phyloP scores from a whole-genome alignment of 2,888 invertebrate species.

The Tridacna gigas region DNA sequence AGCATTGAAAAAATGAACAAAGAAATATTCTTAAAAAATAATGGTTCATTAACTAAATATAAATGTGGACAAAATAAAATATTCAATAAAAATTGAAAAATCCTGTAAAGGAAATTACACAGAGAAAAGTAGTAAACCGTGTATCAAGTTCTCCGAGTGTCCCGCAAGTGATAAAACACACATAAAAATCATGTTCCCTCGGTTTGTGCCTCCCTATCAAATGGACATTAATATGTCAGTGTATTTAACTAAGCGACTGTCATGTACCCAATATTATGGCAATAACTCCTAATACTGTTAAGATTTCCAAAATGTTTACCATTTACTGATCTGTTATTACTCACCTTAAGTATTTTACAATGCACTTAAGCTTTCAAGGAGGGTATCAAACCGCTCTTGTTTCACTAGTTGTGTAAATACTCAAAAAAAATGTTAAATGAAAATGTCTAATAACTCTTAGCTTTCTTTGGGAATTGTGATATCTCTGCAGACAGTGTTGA shows the following conservation, averaged over 20 bases:
- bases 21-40: no score
- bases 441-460: background rate
- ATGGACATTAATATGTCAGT: slow-evolving; percentile 62
- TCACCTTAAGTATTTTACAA: background rate
- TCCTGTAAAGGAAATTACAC: background rate
- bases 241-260: slow-evolving; percentile 50
- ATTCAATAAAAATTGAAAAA: no score
- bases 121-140: background rate
- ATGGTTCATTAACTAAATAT: no score
- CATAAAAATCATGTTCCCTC: slow-evolving; percentile 23
- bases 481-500: no score
- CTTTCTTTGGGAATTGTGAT: no score
- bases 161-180: slow-evolving; percentile 19
- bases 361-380: background rate
- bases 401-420: no score
- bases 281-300: slow-evolving; percentile 34
- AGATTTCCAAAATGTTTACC: slow-evolving; percentile 26
- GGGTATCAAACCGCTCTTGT: no score
- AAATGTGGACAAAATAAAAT: no score
- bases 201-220: slow-evolving; percentile 39
- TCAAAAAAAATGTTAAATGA: background rate
- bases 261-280: slow-evolving; percentile 37
- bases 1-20: no score
- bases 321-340: background rate
- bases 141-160: slow-evolving; percentile 6